Evolutionary conservation across 2,113 vertebrate species (phyloP).

Genomic region (Oreamnos americanus): DNA sequence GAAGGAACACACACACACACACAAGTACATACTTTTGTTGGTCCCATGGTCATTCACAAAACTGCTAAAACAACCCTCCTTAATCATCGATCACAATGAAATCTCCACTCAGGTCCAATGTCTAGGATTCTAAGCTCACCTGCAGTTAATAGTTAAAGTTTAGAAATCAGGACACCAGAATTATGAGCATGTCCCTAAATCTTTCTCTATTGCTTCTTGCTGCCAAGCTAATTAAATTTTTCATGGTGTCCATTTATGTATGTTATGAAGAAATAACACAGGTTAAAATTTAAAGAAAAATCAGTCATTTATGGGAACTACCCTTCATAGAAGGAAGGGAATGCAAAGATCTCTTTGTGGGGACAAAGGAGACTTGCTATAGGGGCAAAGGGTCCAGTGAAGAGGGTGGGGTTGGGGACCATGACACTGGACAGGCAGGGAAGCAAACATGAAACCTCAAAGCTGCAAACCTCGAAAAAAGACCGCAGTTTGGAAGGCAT

Average conservation of each 20-base stretch:
- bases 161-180: neutral
- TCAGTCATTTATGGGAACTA: neutral
- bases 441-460: rapidly evolving
- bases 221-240: neutral
- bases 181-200: neutral
- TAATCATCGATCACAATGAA: neutral
- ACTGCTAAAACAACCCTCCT: neutral
- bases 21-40: neutral
- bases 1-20: neutral
- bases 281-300: neutral
- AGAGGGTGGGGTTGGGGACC: too few relatives aligned
- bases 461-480: neutral
- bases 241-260: neutral
- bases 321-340: neutral
- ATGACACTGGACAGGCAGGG: neutral
- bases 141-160: neutral
- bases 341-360: neutral
- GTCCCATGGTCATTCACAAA: too few relatives aligned
- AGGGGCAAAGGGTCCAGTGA: neutral
- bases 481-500: rapidly evolving
- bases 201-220: neutral
- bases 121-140: neutral
- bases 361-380: rapidly evolving
- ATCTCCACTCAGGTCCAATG: neutral
- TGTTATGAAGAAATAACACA: neutral